Evolutionary conservation across 23 tunicate species (phyloP).

Genomic region (Trididemnum clinides): DNA sequence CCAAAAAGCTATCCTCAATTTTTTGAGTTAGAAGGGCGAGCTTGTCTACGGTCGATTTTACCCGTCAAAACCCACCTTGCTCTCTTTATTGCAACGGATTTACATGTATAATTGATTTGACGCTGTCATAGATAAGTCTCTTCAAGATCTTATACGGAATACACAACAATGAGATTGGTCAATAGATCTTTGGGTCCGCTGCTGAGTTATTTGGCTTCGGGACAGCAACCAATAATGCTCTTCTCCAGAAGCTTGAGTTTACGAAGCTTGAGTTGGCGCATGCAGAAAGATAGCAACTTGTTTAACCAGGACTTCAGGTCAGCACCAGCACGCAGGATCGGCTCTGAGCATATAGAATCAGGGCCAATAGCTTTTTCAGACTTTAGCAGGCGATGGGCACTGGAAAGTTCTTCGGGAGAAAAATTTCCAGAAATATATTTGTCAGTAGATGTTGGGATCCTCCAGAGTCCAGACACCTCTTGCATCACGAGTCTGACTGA

Average conservation of each 20-base stretch:
- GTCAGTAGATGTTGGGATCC: not conserved
- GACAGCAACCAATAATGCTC: not conserved
- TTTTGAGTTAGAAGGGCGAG: too few relatives aligned
- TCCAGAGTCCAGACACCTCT: too few relatives aligned
- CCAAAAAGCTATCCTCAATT: too few relatives aligned
- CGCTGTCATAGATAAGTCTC: not conserved
- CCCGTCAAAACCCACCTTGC: not conserved
- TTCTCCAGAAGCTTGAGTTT: too few relatives aligned
- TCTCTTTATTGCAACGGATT: not conserved
- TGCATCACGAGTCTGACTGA: too few relatives aligned
- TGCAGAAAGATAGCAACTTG: too few relatives aligned
- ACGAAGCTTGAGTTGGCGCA: too few relatives aligned
- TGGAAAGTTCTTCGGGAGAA: not conserved
- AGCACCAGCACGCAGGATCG: not conserved
- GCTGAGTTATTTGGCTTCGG: not conserved
- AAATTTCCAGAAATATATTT: not conserved
- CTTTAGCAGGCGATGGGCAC: constrained; percentile 3
- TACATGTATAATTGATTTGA: not conserved
- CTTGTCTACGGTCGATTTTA: not conserved
- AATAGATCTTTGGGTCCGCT: not conserved
- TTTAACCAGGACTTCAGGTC: too few relatives aligned
- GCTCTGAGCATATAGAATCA: constrained; percentile 1
- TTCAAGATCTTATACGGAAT: too few relatives aligned
- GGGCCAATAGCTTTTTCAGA: constrained; percentile 10
- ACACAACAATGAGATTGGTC: not conserved